Conservation (phyloP, 2,888 invertebrate species). For the Orthosia incerta region DNA sequence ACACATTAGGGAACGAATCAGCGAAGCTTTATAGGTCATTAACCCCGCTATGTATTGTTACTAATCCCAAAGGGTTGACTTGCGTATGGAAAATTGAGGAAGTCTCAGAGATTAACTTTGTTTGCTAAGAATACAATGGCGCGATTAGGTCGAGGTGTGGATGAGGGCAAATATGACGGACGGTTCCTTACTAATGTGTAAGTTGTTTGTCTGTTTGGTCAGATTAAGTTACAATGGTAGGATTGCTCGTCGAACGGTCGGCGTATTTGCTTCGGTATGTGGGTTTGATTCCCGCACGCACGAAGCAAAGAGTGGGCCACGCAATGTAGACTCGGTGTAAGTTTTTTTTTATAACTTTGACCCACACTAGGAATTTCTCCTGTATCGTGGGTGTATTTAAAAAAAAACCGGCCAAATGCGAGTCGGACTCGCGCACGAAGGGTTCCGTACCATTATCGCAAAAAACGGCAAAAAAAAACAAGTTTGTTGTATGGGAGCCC, state of each 20-base stretch:
- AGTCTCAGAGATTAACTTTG: conserved; percentile 46
- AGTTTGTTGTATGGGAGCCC: too few species aligned
- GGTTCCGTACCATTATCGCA: too few species aligned
- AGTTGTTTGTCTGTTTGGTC: background rate
- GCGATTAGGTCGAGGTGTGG: conserved; percentile 16
- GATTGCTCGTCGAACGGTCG: background rate
- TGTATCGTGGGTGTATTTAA: too few species aligned
- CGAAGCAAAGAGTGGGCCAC: too few species aligned
- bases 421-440: too few species aligned
- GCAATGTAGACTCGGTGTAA: too few species aligned
- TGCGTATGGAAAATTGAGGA: conserved; percentile 59
- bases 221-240: too few species aligned
- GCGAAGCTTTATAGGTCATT: conserved; percentile 85
- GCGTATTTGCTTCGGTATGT: background rate
- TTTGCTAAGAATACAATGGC: conserved; percentile 38
- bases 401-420: too few species aligned
- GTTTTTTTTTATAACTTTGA: too few species aligned
- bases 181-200: background rate
- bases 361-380: too few species aligned
- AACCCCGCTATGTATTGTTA: conserved; percentile 80
- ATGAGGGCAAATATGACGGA: conserved; percentile 5
- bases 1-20: conserved; percentile 85
- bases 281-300: too few species aligned
- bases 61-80: conserved; percentile 67
- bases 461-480: too few species aligned